A percentile compares a stretch with the other conserved stretches of the same genome.
These are phyloP conservation scores for Odontocerum albicorne DNA, from an alignment of 2,888 invertebrate species.

Conservation along the genomic window DNA sequence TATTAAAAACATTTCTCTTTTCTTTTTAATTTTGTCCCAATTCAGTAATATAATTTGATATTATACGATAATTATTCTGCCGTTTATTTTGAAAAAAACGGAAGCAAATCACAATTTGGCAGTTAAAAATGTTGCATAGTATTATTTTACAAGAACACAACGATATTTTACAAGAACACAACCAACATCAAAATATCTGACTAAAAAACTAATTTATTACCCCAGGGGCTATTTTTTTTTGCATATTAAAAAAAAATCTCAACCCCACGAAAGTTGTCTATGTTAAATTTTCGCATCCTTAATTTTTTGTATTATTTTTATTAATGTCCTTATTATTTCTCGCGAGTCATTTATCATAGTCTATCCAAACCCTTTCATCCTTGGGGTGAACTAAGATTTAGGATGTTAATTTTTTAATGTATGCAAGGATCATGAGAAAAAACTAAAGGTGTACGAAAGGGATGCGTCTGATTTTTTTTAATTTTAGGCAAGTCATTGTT, in stretches of 20 bases:
- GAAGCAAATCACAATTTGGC: no score
- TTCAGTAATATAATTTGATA: no score
- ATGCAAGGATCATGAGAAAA: conserved; percentile 31
- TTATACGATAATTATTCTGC: no score
- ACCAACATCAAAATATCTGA: no score
- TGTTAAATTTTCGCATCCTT: conserved; percentile 26
- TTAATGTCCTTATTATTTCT: conserved; percentile 31
- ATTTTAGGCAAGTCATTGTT: conserved; percentile 15
- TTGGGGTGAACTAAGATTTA: conserved; percentile 5
- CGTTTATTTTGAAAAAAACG: no score
- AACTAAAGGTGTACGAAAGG: conserved; percentile 20
- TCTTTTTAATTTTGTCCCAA: no score
- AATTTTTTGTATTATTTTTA: conserved; percentile 36
- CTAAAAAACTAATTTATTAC: conserved; percentile 22
- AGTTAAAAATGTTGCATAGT: no score
- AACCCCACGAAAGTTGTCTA: background rate
- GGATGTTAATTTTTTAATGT: conserved; percentile 36
- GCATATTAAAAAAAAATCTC: background rate
- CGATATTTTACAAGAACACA: no score
- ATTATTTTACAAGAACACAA: no score
- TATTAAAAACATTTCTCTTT: no score
- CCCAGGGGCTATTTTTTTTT: background rate
- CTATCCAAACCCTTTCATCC: conserved; percentile 20
- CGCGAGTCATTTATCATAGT: conserved; percentile 33
- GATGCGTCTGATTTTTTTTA: conserved; percentile 3